Evolutionary conservation across 2,888 invertebrate genomes (phyloP).

Genomic region (Lydus trimaculatus): DNA sequence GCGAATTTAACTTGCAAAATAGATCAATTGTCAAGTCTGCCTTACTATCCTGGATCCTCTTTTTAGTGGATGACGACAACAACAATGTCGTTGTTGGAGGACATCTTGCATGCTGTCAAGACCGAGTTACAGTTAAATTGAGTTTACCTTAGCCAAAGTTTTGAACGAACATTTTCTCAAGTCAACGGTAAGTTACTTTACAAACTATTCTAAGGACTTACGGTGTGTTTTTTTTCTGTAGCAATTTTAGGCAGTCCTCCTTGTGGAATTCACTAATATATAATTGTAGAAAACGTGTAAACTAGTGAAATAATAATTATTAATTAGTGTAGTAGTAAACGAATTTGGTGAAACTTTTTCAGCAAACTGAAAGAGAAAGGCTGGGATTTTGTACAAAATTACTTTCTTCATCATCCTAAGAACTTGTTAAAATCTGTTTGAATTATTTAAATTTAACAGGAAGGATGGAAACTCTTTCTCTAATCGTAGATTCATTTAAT

Average conservation of each 20-base stretch:
- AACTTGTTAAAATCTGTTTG: constrained; percentile 22
- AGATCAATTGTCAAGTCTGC: constrained; percentile 52
- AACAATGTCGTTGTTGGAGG: constrained; percentile 36
- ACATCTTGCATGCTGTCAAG: constrained; percentile 50
- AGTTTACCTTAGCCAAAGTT: constrained; percentile 51
- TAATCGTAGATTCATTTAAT: constrained; percentile 24
- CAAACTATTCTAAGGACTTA: constrained; percentile 24
- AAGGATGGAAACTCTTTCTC: constrained; percentile 12
- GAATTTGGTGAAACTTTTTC: not conserved
- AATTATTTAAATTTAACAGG: constrained; percentile 25
- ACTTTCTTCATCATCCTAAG: constrained; percentile 10
- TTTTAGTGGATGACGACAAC: constrained; percentile 14
- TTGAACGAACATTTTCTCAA: constrained; percentile 43
- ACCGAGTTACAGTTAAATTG: constrained; percentile 55
- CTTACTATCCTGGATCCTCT: constrained; percentile 32
- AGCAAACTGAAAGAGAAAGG: not conserved
- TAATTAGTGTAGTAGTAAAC: not conserved
- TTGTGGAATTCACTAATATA: not conserved
- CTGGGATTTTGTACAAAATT: not conserved
- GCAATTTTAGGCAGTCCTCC: not conserved
- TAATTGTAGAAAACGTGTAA: not conserved
- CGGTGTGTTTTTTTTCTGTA: constrained; percentile 14
- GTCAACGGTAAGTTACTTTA: constrained; percentile 36
- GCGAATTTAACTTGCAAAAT: constrained; percentile 56
- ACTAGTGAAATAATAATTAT: not conserved